A percentile compares a stretch with the other conserved stretches of the same genome.
phyloP scores from a whole-genome alignment of 2,797 vertebrate genomes.

The Sebastes matsubarae region DNA sequence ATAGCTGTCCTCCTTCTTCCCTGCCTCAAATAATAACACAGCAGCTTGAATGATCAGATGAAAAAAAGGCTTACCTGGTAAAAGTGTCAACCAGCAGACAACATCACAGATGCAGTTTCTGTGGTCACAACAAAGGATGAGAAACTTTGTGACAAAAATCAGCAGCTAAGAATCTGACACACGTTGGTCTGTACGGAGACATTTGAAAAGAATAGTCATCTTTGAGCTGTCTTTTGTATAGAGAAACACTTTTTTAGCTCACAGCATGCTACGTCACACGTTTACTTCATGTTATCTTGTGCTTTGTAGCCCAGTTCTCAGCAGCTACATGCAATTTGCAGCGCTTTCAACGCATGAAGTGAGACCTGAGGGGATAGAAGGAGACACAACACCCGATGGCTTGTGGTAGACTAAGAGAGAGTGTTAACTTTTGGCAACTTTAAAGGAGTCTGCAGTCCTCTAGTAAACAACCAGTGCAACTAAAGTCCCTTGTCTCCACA shows the following conservation, averaged over 20 bases:
- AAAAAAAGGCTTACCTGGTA: neutral
- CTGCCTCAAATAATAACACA: neutral
- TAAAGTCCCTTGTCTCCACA: neutral
- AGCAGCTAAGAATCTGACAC: neutral
- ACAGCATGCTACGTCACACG: neutral
- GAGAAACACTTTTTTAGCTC: neutral
- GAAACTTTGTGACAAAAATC: neutral
- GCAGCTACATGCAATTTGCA: neutral
- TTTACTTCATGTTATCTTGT: neutral
- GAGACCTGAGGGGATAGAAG: conserved; percentile 2
- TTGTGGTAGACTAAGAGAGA: too few relatives aligned
- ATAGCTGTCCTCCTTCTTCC: neutral
- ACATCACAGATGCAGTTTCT: neutral
- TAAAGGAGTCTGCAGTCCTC: neutral
- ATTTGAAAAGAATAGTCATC: neutral
- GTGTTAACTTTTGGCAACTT: conserved; percentile 2
- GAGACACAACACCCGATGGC: neutral
- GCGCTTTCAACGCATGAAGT: neutral
- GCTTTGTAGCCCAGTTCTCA: neutral
- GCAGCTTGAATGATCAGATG: neutral
- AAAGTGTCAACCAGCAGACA: neutral
- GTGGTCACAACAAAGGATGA: neutral
- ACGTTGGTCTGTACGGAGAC: neutral
- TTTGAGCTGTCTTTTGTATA: neutral
- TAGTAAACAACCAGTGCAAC: neutral